Evolutionary conservation across 1,140 invertebrate genomes (phyloP), one percentile per base, ranked within the genome.

Genomic region (Notospermus geniculatus): DNA sequence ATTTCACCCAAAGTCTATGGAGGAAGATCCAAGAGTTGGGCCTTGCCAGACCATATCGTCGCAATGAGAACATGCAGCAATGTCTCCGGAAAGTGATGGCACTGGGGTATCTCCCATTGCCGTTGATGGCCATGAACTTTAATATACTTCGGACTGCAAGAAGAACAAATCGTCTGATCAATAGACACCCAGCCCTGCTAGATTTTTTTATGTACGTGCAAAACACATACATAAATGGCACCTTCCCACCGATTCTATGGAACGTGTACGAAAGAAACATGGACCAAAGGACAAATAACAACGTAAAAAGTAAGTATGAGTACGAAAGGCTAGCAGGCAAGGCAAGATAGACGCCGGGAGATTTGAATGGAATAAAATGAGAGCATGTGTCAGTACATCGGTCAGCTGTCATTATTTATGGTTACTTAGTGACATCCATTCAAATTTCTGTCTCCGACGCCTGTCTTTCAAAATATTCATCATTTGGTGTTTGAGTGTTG

Each of bases 1-100:
- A 69, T 45, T 67, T 56, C 28, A 57, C 36, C 7, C 65, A 69
- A 39, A 59, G 53, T 23, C 29, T 67, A 2, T 67, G 46, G 57
- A 50, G 63, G 13, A 64, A 61, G 22, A 41, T 70, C 17, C 60
- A 70, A 29, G 50, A 59, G 19, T 11, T 65, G 29, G 68, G 60
- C 1, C 41, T 65, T 2, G 43, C 54, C 15, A 11, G 7, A 25
- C 7, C 29, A 0, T 66, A 66, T 28, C 27, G 41, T 25, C 17
- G 54, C 1, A 57, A 56, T 7, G n/a, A 54, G 13, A 19, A 22
- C 17, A 28, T 58, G 19, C 41, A 25, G 19, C 53, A 22, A 23
- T 19, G 56, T 19, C 17, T 62, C 1, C 22, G 56, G 22, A 66
- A 62, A 57, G 9, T 59, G 1, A 60, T 64, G 63, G 4, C 64